Conservation (phyloP, 2,888 invertebrate genomes). For the Bugulina stolonifera region DNA sequence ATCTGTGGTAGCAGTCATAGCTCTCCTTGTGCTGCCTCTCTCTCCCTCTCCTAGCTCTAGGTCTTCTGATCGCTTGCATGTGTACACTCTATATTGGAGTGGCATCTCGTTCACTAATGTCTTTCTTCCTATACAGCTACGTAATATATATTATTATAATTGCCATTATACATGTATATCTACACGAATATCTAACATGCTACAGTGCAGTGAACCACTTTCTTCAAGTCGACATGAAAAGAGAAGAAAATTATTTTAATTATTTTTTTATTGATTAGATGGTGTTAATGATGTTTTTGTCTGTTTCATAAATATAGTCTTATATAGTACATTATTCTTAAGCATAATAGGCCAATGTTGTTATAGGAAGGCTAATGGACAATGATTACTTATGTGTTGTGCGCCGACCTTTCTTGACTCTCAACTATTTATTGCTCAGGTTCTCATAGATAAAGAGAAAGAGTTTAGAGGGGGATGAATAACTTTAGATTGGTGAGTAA, state of each 20-base stretch:
- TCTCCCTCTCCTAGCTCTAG: neutral
- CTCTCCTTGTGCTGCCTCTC: neutral
- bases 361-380: too few relatives aligned
- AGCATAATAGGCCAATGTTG: too few relatives aligned
- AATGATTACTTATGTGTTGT: too few relatives aligned
- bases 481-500: too few relatives aligned
- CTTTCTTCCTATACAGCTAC: neutral
- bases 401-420: too few relatives aligned
- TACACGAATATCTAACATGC: too few relatives aligned
- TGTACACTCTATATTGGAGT: neutral
- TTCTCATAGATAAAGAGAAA: too few relatives aligned
- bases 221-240: neutral
- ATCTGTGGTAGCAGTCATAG: neutral
- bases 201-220: neutral
- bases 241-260: neutral
- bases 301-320: too few relatives aligned
- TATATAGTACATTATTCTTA: too few relatives aligned
- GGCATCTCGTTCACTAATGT: neutral
- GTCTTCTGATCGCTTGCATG: neutral
- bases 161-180: too few relatives aligned
- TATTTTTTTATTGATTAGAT: neutral
- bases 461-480: too few relatives aligned
- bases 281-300: neutral
- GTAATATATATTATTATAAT: neutral
- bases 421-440: too few relatives aligned